Evolutionary conservation across 2,888 invertebrate species (phyloP), one percentile per base, ranked within the genome.

Genomic region (Drosophila nr. perissopoda): DNA sequence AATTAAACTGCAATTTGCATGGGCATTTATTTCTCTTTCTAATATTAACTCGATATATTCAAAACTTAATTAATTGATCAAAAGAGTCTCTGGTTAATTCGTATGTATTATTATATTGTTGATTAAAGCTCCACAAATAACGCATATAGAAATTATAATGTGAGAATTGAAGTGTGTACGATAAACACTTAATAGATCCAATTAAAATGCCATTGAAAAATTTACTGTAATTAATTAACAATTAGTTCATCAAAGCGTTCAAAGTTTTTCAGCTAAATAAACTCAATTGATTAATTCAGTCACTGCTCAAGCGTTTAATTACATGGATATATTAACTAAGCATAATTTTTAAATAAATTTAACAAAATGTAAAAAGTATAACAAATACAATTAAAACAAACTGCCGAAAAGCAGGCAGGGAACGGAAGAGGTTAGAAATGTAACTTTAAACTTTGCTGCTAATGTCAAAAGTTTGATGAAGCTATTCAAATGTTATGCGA

Each of bases 391-490:
- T 45, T 45, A 45, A 45, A 45, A 25, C 8, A 45, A 45, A 45
- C 21, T 16, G 29, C 1, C 1, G 10, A 29, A 11, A 31, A 7
- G 6, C 18, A 29, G 48, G 21, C 13, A 3, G 54, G 6, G 25
- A 21, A 11, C 11, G 25, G 21, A 62, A 21, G 60, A 42, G 65
- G 49, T 64, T 53, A 21, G 36, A 65, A 49, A 73, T 71, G 45
- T 61, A 52, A 45, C 59, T 65, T 48, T 54, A 49, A 49, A 69
- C 61, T 70, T 70, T 78, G 51, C 51, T 53, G 65, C 59, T 73
- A 78, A 82, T 73, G 68, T 57, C 70, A 69, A 82, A 83, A 84
- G 68, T 82, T 82, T 67, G 61, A 59, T 65, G 45, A 68, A 67
- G 70, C 73, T 71, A 67, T 81, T 83, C 62, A 72, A 76, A 71